These are phyloP conservation scores for Ophthalmolycus amberensis DNA, from an alignment of 2,113 vertebrate genomes.

Conservation along the genomic window DNA sequence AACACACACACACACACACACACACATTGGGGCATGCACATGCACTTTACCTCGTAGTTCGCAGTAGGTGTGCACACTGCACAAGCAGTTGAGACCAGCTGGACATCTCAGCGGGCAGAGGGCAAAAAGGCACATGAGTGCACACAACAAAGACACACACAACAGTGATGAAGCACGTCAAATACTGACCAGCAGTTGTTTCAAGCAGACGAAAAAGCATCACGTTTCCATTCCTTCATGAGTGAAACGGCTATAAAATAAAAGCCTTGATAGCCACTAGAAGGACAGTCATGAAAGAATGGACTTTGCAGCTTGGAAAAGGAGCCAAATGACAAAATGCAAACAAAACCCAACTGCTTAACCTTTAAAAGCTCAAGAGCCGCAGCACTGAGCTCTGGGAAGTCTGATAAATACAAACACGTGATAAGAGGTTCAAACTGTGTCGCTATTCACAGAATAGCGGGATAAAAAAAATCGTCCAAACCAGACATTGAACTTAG, in stretches of 20 bases:
- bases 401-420: slow-evolving; percentile 15
- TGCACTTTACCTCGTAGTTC: slow-evolving; percentile 78
- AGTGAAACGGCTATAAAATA: neutral
- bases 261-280: slow-evolving; percentile 1
- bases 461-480: neutral
- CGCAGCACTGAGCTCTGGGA: slow-evolving; percentile 26
- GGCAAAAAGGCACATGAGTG: slow-evolving; percentile 60
- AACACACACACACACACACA: neutral
- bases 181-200: slow-evolving; percentile 71
- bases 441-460: slow-evolving; percentile 73
- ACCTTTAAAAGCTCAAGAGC: slow-evolving; percentile 21
- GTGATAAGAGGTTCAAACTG: neutral
- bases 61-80: slow-evolving; percentile 76
- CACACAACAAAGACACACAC: slow-evolving; percentile 55
- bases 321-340: slow-evolving; percentile 42
- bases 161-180: slow-evolving; percentile 70
- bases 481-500: slow-evolving; percentile 36
- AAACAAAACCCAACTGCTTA: slow-evolving; percentile 30
- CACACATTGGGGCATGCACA: slow-evolving; percentile 53
- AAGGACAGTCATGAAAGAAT: slow-evolving; percentile 48
- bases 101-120: slow-evolving; percentile 75
- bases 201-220: slow-evolving; percentile 62
- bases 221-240: slow-evolving; percentile 56
- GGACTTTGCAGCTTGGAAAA: slow-evolving; percentile 56
- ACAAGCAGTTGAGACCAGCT: slow-evolving; percentile 75